Evolutionary conservation across 2,113 vertebrate species (phyloP).

Genomic region (Barnardius zonarius): DNA sequence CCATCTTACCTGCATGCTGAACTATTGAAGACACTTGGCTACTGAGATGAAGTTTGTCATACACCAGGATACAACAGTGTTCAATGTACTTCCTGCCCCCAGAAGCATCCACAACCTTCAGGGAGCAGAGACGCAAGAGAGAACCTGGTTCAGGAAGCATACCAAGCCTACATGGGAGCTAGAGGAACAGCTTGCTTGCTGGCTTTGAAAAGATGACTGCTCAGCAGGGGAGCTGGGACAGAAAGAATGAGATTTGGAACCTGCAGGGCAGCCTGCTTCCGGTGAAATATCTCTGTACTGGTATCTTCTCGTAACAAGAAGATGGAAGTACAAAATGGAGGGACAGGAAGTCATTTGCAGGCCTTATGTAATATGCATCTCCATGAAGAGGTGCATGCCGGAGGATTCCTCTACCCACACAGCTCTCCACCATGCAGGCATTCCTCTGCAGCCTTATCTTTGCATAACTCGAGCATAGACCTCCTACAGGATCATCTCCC

Average conservation of each 20-base stretch:
- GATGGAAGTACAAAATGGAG: background rate
- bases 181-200: background rate
- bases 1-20: background rate
- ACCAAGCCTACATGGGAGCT: fast-evolving
- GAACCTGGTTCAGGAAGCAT: background rate
- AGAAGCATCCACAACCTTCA: background rate
- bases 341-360: background rate
- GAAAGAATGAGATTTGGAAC: background rate
- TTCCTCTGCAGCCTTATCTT: background rate
- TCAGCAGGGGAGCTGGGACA: background rate
- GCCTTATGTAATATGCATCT: background rate
- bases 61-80: too few relatives aligned
- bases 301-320: background rate
- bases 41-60: background rate
- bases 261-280: background rate
- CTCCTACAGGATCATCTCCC: constrained; percentile 52
- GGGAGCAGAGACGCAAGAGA: background rate
- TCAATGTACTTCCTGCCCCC: background rate
- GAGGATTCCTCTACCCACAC: background rate
- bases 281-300: background rate
- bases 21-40: background rate
- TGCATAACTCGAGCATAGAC: background rate
- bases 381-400: background rate
- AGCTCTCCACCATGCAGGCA: background rate
- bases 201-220: background rate